These are phyloP conservation scores for Diacarnus erythraeanus DNA, from an alignment of 37 sponge, comb jelly and placozoan genomes.

Conservation along the genomic window DNA sequence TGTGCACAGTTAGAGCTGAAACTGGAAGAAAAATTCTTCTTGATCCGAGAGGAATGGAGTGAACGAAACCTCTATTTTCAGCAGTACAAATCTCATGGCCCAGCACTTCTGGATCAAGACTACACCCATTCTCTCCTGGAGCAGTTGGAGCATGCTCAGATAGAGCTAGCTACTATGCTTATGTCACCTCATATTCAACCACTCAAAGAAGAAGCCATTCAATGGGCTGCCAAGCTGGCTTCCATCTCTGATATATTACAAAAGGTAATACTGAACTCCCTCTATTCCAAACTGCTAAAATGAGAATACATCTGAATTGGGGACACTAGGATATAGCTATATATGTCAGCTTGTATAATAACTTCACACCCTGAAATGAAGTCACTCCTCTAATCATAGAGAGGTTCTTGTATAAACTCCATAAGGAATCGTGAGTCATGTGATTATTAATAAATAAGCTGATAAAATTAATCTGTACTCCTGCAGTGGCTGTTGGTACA, in stretches of 20 bases:
- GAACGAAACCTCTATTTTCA: constrained; percentile 78
- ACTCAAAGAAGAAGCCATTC: constrained; percentile 70
- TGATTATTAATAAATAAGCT: too few relatives aligned
- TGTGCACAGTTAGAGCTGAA: constrained; percentile 70
- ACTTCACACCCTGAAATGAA: too few relatives aligned
- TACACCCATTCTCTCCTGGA: constrained; percentile 82
- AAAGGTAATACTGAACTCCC: background rate
- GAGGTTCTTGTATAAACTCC: too few relatives aligned
- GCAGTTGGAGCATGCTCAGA: constrained; percentile 79
- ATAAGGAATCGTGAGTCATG: too few relatives aligned
- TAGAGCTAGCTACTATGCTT: constrained; percentile 78
- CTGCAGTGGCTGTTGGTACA: constrained; percentile 85
- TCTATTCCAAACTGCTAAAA: too few relatives aligned
- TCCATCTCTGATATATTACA: constrained; percentile 64
- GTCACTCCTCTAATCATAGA: too few relatives aligned
- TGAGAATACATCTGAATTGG: too few relatives aligned
- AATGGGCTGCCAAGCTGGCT: constrained; percentile 83
- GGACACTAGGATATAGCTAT: too few relatives aligned
- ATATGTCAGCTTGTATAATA: too few relatives aligned
- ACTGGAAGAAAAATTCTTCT: constrained; percentile 63
- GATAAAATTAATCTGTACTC: background rate
- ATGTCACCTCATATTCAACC: constrained; percentile 72
- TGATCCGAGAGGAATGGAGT: constrained; percentile 85
- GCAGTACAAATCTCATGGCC: constrained; percentile 66
- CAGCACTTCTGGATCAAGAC: constrained; percentile 44